These are phyloP conservation scores for Bryconaethiops microstoma DNA, from an alignment of 2,797 vertebrate genomes.

Conservation along the genomic window DNA sequence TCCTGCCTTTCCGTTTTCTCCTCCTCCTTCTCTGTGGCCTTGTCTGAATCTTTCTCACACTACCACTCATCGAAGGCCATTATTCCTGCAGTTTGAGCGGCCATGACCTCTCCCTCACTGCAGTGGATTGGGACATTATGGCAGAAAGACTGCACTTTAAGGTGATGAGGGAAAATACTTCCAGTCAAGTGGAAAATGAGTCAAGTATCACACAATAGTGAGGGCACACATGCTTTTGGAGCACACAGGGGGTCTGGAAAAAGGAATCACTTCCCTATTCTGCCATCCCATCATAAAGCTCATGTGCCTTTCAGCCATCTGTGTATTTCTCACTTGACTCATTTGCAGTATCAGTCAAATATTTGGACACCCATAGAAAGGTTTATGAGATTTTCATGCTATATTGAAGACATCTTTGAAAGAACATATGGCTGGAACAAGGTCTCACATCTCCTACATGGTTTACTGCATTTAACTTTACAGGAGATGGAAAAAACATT, in stretches of 20 bases:
- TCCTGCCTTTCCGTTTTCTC: slow-evolving; percentile 8
- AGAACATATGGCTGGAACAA: background rate
- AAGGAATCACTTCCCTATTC: slow-evolving; percentile 1
- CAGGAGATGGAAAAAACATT: too few species aligned
- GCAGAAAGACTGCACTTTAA: slow-evolving; percentile 39
- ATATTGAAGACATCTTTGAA: background rate
- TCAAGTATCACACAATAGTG: slow-evolving; percentile 30
- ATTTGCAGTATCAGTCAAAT: background rate
- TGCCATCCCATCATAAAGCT: background rate
- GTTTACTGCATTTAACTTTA: too few species aligned
- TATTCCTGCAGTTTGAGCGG: slow-evolving; percentile 15
- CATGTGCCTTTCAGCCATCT: background rate
- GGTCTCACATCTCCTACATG: too few species aligned
- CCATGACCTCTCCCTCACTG: slow-evolving; percentile 27
- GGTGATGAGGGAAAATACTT: slow-evolving; percentile 33
- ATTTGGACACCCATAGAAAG: background rate
- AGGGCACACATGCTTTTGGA: slow-evolving; percentile 14
- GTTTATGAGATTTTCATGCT: background rate
- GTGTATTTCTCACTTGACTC: background rate
- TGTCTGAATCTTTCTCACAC: slow-evolving; percentile 22
- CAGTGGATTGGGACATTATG: slow-evolving; percentile 20
- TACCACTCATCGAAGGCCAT: slow-evolving; percentile 30
- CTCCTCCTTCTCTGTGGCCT: slow-evolving; percentile 25
- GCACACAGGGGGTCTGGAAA: slow-evolving; percentile 8
- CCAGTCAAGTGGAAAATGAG: slow-evolving; percentile 48